phyloP scores from a whole-genome alignment of 2,888 invertebrate genomes.

The Bombylius major region DNA sequence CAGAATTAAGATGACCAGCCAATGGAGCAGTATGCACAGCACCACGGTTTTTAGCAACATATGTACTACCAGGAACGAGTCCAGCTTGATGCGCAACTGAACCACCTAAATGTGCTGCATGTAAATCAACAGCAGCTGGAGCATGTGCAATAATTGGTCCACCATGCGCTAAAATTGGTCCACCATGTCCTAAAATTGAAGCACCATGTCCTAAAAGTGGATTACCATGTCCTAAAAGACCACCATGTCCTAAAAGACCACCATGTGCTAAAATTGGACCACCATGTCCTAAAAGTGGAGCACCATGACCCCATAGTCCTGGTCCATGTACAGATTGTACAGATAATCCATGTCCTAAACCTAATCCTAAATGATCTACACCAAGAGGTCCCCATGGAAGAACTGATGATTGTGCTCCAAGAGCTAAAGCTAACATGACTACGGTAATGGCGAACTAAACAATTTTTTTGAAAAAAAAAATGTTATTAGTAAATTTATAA shows the following conservation, averaged over 20 bases:
- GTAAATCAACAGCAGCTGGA: conserved; percentile 32
- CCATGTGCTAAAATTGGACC: not conserved
- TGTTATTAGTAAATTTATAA: no score
- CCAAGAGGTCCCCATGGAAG: conserved; percentile 16
- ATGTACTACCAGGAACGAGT: conserved; percentile 33
- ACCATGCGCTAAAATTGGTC: not conserved
- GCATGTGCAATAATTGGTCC: conserved; percentile 1
- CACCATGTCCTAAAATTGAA: not conserved
- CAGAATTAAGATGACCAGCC: conserved; percentile 32
- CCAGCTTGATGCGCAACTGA: conserved; percentile 34
- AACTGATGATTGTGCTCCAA: conserved; percentile 31
- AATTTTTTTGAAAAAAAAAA: no score
- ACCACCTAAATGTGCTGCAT: conserved; percentile 31
- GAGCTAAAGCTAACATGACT: conserved; percentile 33
- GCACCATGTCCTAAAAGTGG: not conserved
- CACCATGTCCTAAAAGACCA: not conserved
- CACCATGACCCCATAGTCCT: not conserved
- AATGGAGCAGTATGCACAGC: conserved; percentile 34
- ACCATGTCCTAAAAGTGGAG: not conserved
- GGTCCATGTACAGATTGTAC: conserved; percentile 5
- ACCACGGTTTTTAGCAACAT: conserved; percentile 34
- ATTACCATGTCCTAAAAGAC: not conserved
- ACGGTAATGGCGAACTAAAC: conserved; percentile 27
- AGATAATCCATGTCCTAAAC: conserved; percentile 1
- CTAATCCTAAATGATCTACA: not conserved